phyloP scores from a whole-genome alignment of 2,113 vertebrate genomes.

The Poecilia latipinna region DNA sequence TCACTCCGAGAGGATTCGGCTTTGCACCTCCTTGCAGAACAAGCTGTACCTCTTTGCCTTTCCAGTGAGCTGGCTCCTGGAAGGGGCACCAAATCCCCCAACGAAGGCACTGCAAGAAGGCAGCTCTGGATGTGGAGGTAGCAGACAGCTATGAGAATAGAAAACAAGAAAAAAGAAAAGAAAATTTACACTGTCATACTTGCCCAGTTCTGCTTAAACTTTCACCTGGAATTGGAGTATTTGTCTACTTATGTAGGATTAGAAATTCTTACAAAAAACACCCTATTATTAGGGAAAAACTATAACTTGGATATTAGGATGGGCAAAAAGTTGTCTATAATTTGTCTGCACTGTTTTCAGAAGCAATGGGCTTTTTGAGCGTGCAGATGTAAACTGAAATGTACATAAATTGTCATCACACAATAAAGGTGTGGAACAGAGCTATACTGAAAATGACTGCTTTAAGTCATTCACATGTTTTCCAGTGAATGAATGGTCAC shows the following conservation, averaged over 20 bases:
- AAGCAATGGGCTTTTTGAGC: neutral
- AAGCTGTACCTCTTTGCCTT: conserved; percentile 73
- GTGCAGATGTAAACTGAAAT: neutral
- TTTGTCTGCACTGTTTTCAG: too few species aligned
- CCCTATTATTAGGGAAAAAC: too few species aligned
- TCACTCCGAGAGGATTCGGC: conserved; percentile 79
- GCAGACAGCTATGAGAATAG: conserved; percentile 70
- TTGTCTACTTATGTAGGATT: too few species aligned
- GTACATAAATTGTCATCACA: neutral
- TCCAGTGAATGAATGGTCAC: neutral
- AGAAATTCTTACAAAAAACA: too few species aligned
- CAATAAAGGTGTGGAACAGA: neutral
- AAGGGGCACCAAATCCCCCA: conserved; percentile 88
- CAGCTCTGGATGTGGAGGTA: conserved; percentile 60
- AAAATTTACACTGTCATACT: neutral
- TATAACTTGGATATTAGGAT: too few species aligned
- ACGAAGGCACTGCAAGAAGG: conserved; percentile 85
- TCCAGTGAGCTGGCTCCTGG: conserved; percentile 22
- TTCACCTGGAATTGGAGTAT: neutral
- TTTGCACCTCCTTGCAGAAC: conserved; percentile 81
- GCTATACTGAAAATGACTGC: neutral
- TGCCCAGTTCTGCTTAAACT: neutral
- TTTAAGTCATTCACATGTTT: neutral
- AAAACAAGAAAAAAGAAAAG: neutral
- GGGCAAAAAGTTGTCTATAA: too few species aligned